Conservation (phyloP, 2,113 vertebrate genomes). For the Casuarius casuarius region DNA sequence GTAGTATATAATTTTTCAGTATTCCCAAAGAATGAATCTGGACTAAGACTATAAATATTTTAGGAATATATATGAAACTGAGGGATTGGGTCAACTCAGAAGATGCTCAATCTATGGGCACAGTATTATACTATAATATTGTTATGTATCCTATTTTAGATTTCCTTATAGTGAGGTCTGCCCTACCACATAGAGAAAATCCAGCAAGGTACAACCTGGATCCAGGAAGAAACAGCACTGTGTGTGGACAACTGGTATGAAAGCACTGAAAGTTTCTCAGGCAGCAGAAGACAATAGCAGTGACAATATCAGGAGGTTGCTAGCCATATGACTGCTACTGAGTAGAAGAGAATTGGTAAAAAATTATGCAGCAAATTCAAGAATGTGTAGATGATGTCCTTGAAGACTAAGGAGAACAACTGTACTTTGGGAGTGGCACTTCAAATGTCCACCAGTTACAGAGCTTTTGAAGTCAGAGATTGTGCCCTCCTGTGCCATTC, state of each 20-base stretch:
- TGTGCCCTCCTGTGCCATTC: neutral
- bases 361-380: neutral
- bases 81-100: neutral
- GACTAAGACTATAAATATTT: neutral
- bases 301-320: neutral
- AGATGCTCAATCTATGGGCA: neutral
- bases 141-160: neutral
- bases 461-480: neutral
- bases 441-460: neutral
- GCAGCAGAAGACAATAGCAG: neutral
- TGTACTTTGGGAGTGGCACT: neutral
- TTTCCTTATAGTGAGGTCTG: neutral
- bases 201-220: neutral
- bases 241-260: neutral
- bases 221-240: neutral
- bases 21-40: neutral
- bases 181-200: neutral
- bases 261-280: neutral
- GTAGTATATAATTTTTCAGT: neutral
- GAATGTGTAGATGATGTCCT: neutral
- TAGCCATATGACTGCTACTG: neutral
- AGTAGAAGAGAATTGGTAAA: neutral
- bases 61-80: neutral
- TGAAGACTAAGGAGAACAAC: neutral
- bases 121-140: neutral